Evolutionary conservation across 2,888 invertebrate species (phyloP).

Genomic region (Ophion ventricosus): DNA sequence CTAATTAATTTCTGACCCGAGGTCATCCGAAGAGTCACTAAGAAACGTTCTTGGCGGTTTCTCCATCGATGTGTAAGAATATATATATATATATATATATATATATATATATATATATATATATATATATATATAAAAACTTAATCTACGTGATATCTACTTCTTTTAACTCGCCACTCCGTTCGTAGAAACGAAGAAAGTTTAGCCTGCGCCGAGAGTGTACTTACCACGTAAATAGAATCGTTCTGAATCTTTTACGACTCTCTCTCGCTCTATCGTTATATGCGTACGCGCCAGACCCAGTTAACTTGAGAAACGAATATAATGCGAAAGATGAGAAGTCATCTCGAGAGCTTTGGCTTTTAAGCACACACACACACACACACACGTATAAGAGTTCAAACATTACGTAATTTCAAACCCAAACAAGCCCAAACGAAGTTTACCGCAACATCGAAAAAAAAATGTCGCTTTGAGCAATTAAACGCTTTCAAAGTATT

Average conservation of each 20-base stretch:
- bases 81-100: neutral
- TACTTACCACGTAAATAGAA: conserved; percentile 66
- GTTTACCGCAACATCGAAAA: too few relatives aligned
- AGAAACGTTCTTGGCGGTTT: conserved; percentile 53
- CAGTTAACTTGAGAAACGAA: conserved; percentile 31
- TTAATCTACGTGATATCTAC: conserved; percentile 38
- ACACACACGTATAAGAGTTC: too few relatives aligned
- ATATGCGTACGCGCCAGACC: conserved; percentile 39
- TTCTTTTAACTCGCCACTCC: conserved; percentile 60
- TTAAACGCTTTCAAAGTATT: too few relatives aligned
- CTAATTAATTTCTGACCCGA: conserved; percentile 81
- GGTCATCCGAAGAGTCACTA: conserved; percentile 69
- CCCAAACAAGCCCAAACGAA: too few relatives aligned
- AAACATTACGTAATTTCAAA: too few relatives aligned
- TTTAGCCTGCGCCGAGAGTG: conserved; percentile 50
- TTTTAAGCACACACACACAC: conserved; percentile 24
- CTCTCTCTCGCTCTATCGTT: conserved; percentile 61
- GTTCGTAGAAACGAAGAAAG: conserved; percentile 52
- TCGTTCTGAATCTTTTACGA: conserved; percentile 67
- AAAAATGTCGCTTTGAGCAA: too few relatives aligned
- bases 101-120: neutral
- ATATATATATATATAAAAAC: neutral
- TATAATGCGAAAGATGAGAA: conserved; percentile 36
- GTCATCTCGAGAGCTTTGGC: conserved; percentile 49
- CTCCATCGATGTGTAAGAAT: conserved; percentile 40